phyloP scores from a whole-genome alignment of 2,797 vertebrate species.

The Mus minutoides region DNA sequence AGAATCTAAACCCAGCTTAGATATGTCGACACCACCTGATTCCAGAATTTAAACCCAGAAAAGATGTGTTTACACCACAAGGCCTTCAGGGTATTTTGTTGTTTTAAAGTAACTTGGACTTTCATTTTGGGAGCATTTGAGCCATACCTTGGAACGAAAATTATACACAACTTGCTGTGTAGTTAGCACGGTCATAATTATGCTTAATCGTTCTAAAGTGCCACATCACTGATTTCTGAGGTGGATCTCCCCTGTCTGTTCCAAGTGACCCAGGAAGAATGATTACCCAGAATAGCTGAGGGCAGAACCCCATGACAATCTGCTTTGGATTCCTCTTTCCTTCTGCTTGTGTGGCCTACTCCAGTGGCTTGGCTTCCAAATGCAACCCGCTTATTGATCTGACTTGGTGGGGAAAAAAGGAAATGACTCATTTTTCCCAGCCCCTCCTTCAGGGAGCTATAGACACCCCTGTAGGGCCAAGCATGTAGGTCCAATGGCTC shows the following conservation, averaged over 20 bases:
- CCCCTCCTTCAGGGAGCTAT: background rate
- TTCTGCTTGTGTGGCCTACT: background rate
- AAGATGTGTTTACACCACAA: background rate
- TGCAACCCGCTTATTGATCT: background rate
- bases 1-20: background rate
- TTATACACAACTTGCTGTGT: background rate
- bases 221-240: background rate
- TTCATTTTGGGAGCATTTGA: constrained; percentile 36
- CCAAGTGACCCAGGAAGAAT: background rate
- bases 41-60: background rate
- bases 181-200: background rate
- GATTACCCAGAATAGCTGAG: background rate
- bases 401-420: background rate
- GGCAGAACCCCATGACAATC: background rate
- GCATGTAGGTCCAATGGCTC: background rate
- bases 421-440: background rate
- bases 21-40: background rate
- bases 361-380: background rate
- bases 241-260: background rate
- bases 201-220: background rate
- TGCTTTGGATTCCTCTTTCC: background rate
- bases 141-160: constrained; percentile 11
- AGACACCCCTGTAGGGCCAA: no score
- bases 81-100: background rate
- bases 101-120: background rate